Evolutionary conservation across 2,888 invertebrate species (phyloP), one percentile per base, ranked within the genome.

Genomic region (Apomyelois bistriatella): DNA sequence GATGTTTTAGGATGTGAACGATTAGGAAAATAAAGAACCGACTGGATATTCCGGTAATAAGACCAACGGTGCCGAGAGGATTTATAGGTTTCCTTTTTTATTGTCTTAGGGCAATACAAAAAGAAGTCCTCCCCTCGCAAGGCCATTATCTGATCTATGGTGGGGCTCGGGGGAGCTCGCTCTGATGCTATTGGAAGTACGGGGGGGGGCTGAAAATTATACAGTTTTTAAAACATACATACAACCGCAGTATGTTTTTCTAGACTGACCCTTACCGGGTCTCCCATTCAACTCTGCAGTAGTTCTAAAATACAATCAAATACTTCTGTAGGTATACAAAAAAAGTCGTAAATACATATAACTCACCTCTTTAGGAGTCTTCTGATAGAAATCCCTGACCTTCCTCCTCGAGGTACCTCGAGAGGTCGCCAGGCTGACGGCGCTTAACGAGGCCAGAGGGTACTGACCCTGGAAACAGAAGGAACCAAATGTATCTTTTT

Each of bases 111-210:
- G 4, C 82, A 78, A 63, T 82, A 77, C 0, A 90, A 71, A 59
- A 90, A 90, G 72, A 90, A 90, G 64, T 87, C 72, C 53, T 88
- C 89, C 0, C 89, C 89, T 0, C 82, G 62, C 6, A 77, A 9
- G 0, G 73, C 58, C 85, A 88, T 76, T 1, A 88, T 61, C 57
- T 85, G 80, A 0, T 89, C 89, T 0, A 40, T 32, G 0, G 84
- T 83, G 0, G 72, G 75, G 0, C 59, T 61, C 0, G 72, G 41
- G 0, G 87, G 85, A 0, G 73, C 65, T 0, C 58, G 64, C 15
- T 89, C 89, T 0, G 85, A 86, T 0, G 67, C 49, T 0, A 87
- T 46, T 0, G 89, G 89, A 0, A 79, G 58, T 1, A 59, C 51
- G 0, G 76, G 76, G 0, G 65, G 32, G 0, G 77, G 72, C 86